Evolutionary conservation across 2,888 invertebrate species (phyloP).

Genomic region (Tenthredo amoena): DNA sequence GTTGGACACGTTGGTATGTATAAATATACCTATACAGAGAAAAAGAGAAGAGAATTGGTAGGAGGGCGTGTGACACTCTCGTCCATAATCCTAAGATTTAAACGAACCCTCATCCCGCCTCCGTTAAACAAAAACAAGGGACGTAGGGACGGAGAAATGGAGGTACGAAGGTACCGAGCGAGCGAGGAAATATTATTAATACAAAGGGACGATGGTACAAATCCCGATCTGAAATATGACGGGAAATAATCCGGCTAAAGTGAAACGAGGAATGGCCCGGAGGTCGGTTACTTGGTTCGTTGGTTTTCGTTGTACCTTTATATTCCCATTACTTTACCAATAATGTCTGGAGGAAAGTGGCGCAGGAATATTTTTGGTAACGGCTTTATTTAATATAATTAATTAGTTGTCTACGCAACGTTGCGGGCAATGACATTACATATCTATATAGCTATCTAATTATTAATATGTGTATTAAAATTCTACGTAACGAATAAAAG

Average conservation of each 20-base stretch:
- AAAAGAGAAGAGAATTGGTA: constrained; percentile 27
- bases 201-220: constrained; percentile 73
- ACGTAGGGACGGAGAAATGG: constrained; percentile 57
- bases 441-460: not conserved
- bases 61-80: constrained; percentile 56
- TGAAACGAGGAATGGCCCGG: constrained; percentile 65
- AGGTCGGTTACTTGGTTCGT: constrained; percentile 48
- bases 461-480: not conserved
- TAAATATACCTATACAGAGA: constrained; percentile 34
- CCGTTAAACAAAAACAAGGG: constrained; percentile 71
- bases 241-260: constrained; percentile 73
- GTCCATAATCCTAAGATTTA: constrained; percentile 73
- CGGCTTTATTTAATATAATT: constrained; percentile 14
- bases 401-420: constrained; percentile 27
- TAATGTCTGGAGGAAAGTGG: constrained; percentile 21
- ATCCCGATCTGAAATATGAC: constrained; percentile 76
- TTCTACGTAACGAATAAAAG: not conserved
- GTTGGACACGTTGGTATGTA: constrained; percentile 34
- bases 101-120: constrained; percentile 65
- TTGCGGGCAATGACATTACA: not conserved
- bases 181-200: constrained; percentile 70
- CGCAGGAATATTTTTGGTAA: not conserved
- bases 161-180: constrained; percentile 56
- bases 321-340: constrained; percentile 48
- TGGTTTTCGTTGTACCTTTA: constrained; percentile 45